Conservation (phyloP, 2,888 invertebrate genomes). For the Synergus laeviventris region DNA sequence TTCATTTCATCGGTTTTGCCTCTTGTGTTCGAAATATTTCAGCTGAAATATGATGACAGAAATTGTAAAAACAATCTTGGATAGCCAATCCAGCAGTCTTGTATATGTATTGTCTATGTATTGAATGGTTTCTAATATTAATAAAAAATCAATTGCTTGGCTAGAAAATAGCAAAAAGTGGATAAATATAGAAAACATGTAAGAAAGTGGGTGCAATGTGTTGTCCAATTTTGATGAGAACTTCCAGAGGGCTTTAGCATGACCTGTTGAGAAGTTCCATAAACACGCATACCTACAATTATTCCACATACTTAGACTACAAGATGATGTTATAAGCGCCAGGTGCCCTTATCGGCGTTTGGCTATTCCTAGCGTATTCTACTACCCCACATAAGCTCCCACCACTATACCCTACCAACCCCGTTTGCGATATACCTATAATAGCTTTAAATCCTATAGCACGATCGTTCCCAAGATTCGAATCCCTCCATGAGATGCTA, state of each 20-base stretch:
- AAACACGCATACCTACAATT: slow-evolving; percentile 33
- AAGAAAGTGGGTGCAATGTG: neutral
- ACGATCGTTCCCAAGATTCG: slow-evolving; percentile 21
- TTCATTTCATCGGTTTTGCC: neutral
- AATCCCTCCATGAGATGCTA: slow-evolving; percentile 33
- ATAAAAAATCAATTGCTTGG: no score
- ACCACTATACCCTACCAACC: slow-evolving; percentile 47
- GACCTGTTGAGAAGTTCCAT: slow-evolving; percentile 38
- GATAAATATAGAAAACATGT: neutral
- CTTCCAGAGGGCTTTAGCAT: neutral
- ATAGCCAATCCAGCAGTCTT: neutral
- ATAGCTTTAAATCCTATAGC: slow-evolving; percentile 33
- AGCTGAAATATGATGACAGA: neutral
- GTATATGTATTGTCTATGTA: no score
- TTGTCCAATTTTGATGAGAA: slow-evolving; percentile 14
- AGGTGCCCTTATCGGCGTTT: slow-evolving; percentile 65
- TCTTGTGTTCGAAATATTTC: neutral
- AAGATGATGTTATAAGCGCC: slow-evolving; percentile 60
- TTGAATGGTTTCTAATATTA: no score
- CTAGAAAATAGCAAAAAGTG: no score
- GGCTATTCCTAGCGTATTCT: slow-evolving; percentile 64
- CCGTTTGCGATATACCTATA: slow-evolving; percentile 44
- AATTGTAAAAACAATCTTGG: no score
- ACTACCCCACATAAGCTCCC: slow-evolving; percentile 63
- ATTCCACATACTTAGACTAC: slow-evolving; percentile 16